A percentile compares a stretch with the other conserved stretches of the same genome.
Evolutionary conservation across 2,113 vertebrate genomes (phyloP).

Genomic region (Daubentonia madagascariensis): DNA sequence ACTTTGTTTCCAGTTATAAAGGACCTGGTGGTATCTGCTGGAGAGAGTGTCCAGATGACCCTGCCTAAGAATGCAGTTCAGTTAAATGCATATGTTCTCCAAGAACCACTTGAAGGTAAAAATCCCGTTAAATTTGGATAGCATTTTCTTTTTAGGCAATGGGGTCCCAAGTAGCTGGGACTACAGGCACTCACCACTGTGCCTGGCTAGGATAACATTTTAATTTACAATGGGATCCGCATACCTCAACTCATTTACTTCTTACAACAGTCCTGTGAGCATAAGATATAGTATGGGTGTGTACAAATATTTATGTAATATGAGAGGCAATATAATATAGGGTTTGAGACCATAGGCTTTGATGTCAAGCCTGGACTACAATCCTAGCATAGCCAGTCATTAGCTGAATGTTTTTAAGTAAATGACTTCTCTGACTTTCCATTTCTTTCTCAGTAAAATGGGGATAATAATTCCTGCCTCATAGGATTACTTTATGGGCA

Average conservation of each 20-base stretch:
- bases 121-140: background rate
- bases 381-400: background rate
- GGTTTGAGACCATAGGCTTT: background rate
- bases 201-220: background rate
- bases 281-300: background rate
- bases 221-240: background rate
- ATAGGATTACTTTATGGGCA: background rate
- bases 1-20: constrained; percentile 82
- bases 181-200: background rate
- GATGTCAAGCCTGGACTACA: background rate
- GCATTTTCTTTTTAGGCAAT: background rate
- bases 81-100: constrained; percentile 94
- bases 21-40: constrained; percentile 96
- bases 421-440: background rate
- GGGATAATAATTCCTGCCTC: background rate
- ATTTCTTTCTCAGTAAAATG: constrained; percentile 26
- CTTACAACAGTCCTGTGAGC: background rate
- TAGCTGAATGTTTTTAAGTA: constrained; percentile 43
- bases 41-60: constrained; percentile 93
- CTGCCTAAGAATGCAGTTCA: constrained; percentile 92
- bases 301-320: background rate
- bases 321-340: background rate
- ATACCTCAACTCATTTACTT: background rate
- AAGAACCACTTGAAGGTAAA: constrained; percentile 87
- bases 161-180: background rate